Evolutionary conservation across 2,113 vertebrate species (phyloP), one percentile per base, ranked within the genome.

Genomic region (Gambusia holbrooki): DNA sequence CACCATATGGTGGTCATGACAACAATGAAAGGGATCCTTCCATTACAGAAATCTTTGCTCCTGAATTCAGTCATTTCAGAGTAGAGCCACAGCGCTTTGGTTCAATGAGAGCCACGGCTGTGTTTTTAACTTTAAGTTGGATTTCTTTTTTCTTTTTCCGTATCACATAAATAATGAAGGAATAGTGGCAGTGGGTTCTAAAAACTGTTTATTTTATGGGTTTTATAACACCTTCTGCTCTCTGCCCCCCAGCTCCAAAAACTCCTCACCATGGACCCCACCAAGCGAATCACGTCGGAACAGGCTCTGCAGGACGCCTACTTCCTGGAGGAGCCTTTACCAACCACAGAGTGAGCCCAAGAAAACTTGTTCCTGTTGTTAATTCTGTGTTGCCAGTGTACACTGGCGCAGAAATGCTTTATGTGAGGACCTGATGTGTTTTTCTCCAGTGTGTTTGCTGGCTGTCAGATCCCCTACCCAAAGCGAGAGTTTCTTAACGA

Each of bases 201-300:
- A 62, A 62, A 62, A 1, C 4, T 27, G 27, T 30, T 10, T 29
- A 62, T 27, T 28, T 61, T 15, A 19, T 29, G 15, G 27, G 27
- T 27, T 27, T 27, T 27, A 27, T 5, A 32, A 63, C 5, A 19
- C 33, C 72, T 67, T 58, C 5, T 29, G 7, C 37, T 74, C 10
- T 91, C 69, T 28, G 17, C 66, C 29, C 32, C 40, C 68, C 87
- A 99, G 98, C 97, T 99, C 81, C 98, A 99, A 91, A 99, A 97
- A 82, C 96, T 99, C 78, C 96, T 99, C 61, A 99, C 98, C 60
- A 99, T 99, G 98, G 98, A 99, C 90, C 98, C 98, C 77, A 99
- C 97, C 19, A 99, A 98, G 91, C 95, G 98, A 93, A 98, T 99
- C 90, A 99, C 97, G 61, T 99, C 98, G 33, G 98, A 99, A 87